Evolutionary conservation across 2,888 invertebrate genomes (phyloP), one percentile per base, ranked within the genome.

Genomic region (Drosophila fulvimacula): DNA sequence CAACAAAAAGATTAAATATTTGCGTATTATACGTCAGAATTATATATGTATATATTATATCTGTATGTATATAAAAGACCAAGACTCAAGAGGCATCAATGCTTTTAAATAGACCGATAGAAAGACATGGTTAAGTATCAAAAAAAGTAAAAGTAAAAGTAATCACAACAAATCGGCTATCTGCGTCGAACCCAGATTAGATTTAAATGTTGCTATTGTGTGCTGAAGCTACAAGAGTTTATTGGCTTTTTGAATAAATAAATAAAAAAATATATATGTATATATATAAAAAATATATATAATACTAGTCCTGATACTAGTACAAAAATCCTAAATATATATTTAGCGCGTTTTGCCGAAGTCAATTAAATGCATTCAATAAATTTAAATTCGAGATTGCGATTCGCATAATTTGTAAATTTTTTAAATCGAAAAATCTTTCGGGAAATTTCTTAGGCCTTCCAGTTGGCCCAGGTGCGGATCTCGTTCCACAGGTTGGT

Each of bases 391-490:
- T 34, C 19, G 17, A 41, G 59, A 66, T 71, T 46, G 34, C n/a
- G 27, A 51, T 15, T 36, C 46, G 19, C 46, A 17, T 10, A 34
- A 73, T 72, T 67, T 67, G 0, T 2, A 10, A 4, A 6, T 21
- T 42, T 36, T 1, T 30, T 19, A 2, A 30, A 30, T 30, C 10
- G n/a, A 3, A 19, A 24, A 30, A 34, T 11, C 5, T n/a, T n/a
- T 34, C 17, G 34, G 34, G 13, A 11, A n/a, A 1, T 1, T 36
- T 1, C 49, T 63, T 77, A 75, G n/a, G 80, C 78, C 73, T 44
- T 82, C 90, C 89, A 91, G 78, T 88, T 73, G 39, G 90, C 53
- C 91, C 91, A 91, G 39, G 69, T 79, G 58, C 86, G 81, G 59
- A 91, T 91, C 77, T 90, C 89, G 63, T 68, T 72, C 75, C 82